Evolutionary conservation across 2,113 vertebrate genomes (phyloP).

Genomic region (Dicaeum eximium): DNA sequence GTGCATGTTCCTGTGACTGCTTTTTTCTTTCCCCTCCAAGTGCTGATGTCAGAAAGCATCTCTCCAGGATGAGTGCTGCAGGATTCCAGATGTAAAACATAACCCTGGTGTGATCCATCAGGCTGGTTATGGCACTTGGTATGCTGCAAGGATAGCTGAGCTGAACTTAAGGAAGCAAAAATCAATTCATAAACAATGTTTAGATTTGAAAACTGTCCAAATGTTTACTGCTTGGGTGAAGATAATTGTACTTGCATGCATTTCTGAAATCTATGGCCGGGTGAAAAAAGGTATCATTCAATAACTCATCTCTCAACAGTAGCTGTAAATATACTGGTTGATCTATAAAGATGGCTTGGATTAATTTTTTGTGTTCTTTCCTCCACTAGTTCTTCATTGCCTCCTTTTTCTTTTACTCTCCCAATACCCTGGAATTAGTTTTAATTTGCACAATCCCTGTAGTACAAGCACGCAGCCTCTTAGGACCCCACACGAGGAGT

Average conservation of each 20-base stretch:
- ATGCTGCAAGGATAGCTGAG: conserved; percentile 1
- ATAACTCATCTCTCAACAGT: conserved; percentile 33
- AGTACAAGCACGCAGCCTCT: not conserved
- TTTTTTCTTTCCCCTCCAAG: not conserved
- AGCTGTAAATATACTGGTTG: conserved; percentile 14
- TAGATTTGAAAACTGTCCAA: conserved; percentile 42
- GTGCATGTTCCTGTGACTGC: not conserved
- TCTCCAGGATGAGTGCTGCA: not conserved
- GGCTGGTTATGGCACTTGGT: conserved; percentile 1
- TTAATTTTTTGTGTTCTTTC: conserved; percentile 30
- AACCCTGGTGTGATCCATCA: not conserved
- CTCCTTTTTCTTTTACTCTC: not conserved
- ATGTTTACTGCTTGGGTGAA: not conserved
- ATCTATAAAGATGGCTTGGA: conserved; percentile 1
- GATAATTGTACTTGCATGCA: conserved; percentile 10
- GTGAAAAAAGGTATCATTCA: conserved; percentile 34
- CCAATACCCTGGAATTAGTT: not conserved
- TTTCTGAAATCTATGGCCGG: conserved; percentile 16
- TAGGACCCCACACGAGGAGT: not conserved
- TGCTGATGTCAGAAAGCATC: not conserved
- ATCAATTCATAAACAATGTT: conserved; percentile 41
- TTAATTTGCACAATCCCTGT: not conserved
- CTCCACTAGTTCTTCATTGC: not conserved
- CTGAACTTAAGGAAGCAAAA: conserved; percentile 45
- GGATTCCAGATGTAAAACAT: not conserved